Evolutionary conservation across 2,113 vertebrate species (phyloP), one percentile per base, ranked within the genome.

Genomic region (Hiodon alosoides): DNA sequence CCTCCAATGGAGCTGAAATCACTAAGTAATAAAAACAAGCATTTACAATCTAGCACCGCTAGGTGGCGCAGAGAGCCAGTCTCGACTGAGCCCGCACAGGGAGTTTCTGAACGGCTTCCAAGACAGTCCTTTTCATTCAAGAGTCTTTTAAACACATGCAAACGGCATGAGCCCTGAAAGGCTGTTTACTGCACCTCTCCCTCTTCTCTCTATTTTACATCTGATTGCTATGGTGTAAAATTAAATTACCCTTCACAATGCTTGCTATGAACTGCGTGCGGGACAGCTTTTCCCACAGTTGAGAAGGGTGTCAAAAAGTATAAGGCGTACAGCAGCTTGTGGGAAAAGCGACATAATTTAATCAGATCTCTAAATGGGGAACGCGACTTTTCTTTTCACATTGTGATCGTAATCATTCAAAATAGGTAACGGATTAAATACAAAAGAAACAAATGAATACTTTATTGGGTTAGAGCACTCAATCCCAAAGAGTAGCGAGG

Each of bases 201-300:
- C 78, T 80, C 50, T 58, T 31, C 74, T 65, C 75, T 78, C 79
- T 72, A 60, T 79, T 77, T 71, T 72, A 60, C 76, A 57, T 76
- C 73, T 73, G 73, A 81, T 73, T 80, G 80, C 79, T 73, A 77
- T 75, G 80, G 79, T 81, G 83, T 83, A 80, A 82, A 86, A 86
- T 84, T 82, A 72, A 86, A 84, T 86, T 86, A 86, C 78, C 77
- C 73, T 77, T 80, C 79, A 81, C 79, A 84, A 86, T 79, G 80
- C 68, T 31, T 59, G 47, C 79, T 69, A 76, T 76, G 71, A 78
- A 65, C 79, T 74, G 79, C 68, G 71, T 78, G 76, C 72, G 65
- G 65, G 75, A 79, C 68, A 72, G 74, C 75, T 78, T 80, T 85
- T 84, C 84, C 79, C 84, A 85, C 80, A 81, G 69, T 50, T 69